A percentile compares a stretch with the other conserved stretches of the same genome.
These are phyloP conservation scores for Fragum fragum DNA, from an alignment of 2,888 invertebrate species.

Conservation along the genomic window DNA sequence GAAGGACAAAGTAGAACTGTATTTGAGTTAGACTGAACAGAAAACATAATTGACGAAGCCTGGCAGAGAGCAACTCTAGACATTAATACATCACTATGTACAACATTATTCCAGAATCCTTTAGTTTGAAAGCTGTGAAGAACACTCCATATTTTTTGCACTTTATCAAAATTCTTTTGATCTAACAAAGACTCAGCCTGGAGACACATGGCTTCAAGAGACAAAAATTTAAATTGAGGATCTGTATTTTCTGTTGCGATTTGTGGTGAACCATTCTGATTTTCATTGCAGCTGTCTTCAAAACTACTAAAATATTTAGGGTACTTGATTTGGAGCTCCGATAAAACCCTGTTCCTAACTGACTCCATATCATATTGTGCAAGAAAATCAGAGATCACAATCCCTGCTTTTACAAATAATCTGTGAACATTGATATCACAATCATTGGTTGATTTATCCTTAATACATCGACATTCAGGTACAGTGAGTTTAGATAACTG, in stretches of 20 bases:
- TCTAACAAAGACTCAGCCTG: slow-evolving; percentile 49
- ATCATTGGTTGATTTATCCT: background rate
- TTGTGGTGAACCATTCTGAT: background rate
- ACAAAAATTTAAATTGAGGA: slow-evolving; percentile 48
- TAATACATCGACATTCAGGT: slow-evolving; percentile 57
- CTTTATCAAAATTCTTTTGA: slow-evolving; percentile 50
- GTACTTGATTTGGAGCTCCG: slow-evolving; percentile 38
- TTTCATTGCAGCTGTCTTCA: background rate
- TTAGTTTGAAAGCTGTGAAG: slow-evolving; percentile 40
- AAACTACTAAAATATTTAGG: background rate
- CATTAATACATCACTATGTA: slow-evolving; percentile 61
- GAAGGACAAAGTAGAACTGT: background rate
- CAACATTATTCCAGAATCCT: slow-evolving; percentile 53
- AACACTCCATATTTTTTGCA: slow-evolving; percentile 51
- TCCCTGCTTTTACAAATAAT: slow-evolving; percentile 54
- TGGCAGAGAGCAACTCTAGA: slow-evolving; percentile 63
- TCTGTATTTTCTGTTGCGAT: slow-evolving; percentile 12
- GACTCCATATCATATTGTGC: slow-evolving; percentile 42
- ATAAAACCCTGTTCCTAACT: slow-evolving; percentile 32
- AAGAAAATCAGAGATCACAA: slow-evolving; percentile 56
- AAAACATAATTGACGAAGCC: slow-evolving; percentile 47
- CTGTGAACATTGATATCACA: slow-evolving; percentile 45
- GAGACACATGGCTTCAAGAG: slow-evolving; percentile 58
- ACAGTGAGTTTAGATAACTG: slow-evolving; percentile 41
- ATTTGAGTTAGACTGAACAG: slow-evolving; percentile 21